These are phyloP conservation scores for Apostichopus leukothele DNA, from an alignment of 53 echinoderm and acorn worm species.

Conservation along the genomic window DNA sequence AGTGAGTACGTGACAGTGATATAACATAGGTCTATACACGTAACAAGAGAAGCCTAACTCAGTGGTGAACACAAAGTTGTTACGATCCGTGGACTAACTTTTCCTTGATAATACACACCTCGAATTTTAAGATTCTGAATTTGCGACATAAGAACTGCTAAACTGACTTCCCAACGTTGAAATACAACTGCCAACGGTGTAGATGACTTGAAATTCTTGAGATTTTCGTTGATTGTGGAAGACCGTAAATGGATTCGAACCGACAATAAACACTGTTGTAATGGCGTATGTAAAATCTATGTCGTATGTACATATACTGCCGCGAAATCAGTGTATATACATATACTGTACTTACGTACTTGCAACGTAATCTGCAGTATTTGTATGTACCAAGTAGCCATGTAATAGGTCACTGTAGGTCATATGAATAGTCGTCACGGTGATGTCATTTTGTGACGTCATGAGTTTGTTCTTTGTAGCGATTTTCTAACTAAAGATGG, in stretches of 20 bases:
- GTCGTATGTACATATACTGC: background rate
- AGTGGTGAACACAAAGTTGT: background rate
- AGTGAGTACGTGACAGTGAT: too few relatives aligned
- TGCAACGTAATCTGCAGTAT: background rate
- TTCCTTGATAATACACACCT: constrained; percentile 17
- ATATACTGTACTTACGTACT: too few relatives aligned
- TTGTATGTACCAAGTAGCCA: background rate
- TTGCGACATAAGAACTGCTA: constrained; percentile 40
- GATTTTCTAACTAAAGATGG: too few relatives aligned
- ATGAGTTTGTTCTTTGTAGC: too few relatives aligned
- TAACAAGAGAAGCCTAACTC: too few relatives aligned
- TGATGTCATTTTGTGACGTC: background rate
- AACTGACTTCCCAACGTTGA: constrained; percentile 24
- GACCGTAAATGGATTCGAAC: background rate
- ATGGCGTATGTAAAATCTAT: background rate
- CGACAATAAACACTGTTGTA: background rate
- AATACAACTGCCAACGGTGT: constrained; percentile 16
- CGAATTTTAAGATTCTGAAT: constrained; percentile 31
- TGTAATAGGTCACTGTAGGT: background rate
- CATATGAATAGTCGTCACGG: background rate
- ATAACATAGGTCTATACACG: too few relatives aligned
- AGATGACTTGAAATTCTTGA: constrained; percentile 8
- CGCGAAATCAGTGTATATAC: too few relatives aligned
- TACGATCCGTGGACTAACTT: background rate
- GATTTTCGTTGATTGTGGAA: constrained; percentile 6